These are phyloP conservation scores for Ceuthmochares aereus DNA, from an alignment of 2,113 vertebrate genomes.

Conservation along the genomic window DNA sequence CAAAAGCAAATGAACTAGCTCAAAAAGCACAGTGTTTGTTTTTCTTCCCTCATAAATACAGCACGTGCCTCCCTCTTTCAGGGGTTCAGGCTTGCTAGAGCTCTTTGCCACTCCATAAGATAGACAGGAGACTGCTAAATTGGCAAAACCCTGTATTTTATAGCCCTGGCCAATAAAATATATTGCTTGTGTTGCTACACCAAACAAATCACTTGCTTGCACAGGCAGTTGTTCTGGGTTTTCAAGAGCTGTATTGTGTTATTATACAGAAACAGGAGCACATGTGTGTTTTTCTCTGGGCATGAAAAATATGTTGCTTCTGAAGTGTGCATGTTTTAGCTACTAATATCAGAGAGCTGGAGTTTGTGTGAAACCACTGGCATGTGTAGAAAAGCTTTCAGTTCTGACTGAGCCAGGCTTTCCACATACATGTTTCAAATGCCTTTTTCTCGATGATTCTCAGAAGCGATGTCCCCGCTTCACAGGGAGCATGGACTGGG, in stretches of 20 bases:
- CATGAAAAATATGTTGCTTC: not conserved
- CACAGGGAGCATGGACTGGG: not conserved
- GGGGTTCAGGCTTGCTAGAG: not conserved
- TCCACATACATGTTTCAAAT: rapidly evolving
- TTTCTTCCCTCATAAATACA: not conserved
- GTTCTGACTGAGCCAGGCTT: not conserved
- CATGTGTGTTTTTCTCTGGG: rapidly evolving
- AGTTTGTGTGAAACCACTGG: not conserved
- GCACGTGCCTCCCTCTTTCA: not conserved
- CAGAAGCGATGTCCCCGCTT: not conserved
- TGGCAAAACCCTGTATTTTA: not conserved
- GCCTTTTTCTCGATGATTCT: not conserved
- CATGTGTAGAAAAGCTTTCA: not conserved
- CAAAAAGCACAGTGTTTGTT: not conserved
- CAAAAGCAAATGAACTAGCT: not conserved
- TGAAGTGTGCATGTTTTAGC: not conserved
- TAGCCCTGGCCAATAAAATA: constrained; percentile 26
- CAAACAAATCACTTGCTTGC: constrained; percentile 5
- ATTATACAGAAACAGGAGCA: not conserved
- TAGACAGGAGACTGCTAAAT: not conserved
- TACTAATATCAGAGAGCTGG: not conserved
- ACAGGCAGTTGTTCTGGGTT: not conserved
- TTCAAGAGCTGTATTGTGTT: not conserved
- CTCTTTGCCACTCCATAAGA: not conserved
- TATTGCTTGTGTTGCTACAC: too few species aligned